A percentile compares a stretch with the other conserved stretches of the same genome.
phyloP scores from a whole-genome alignment of 2,888 invertebrate species.

The Xestia xanthographa region DNA sequence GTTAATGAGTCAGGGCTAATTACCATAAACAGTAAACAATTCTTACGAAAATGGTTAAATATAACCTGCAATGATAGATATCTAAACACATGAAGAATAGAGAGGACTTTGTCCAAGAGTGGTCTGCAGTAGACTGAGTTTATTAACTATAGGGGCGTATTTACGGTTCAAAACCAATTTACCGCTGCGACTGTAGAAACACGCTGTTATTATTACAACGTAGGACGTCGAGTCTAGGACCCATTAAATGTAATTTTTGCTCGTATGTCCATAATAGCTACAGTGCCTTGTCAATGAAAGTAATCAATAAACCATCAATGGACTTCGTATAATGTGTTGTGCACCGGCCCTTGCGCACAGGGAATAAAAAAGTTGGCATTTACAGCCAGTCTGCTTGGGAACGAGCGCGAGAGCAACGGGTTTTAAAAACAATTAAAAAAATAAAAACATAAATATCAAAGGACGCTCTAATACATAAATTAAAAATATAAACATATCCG shows the following conservation, averaged over 20 bases:
- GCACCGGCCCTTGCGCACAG: constrained; percentile 38
- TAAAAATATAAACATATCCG: constrained; percentile 51
- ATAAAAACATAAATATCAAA: background rate
- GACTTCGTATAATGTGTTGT: constrained; percentile 5
- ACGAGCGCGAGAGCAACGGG: constrained; percentile 47
- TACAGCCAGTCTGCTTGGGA: constrained; percentile 46
- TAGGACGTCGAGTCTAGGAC: background rate
- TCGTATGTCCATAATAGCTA: constrained; percentile 9
- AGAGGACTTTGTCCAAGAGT: background rate
- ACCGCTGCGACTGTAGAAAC: too few relatives aligned
- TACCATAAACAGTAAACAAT: constrained; percentile 7
- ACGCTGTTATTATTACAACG: background rate
- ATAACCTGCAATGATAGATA: background rate
- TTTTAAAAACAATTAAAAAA: constrained; percentile 13
- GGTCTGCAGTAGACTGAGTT: background rate
- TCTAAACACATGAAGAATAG: background rate
- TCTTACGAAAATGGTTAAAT: constrained; percentile 14
- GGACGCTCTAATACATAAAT: constrained; percentile 17
- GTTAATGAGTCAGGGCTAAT: constrained; percentile 26
- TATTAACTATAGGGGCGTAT: background rate
- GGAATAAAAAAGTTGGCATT: constrained; percentile 55
- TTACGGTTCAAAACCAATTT: background rate
- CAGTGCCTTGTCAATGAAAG: constrained; percentile 41
- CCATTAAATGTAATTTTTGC: background rate
- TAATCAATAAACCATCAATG: constrained; percentile 55